Conservation (phyloP, 2,888 invertebrate species). For the Aporophyla lueneburgensis region DNA sequence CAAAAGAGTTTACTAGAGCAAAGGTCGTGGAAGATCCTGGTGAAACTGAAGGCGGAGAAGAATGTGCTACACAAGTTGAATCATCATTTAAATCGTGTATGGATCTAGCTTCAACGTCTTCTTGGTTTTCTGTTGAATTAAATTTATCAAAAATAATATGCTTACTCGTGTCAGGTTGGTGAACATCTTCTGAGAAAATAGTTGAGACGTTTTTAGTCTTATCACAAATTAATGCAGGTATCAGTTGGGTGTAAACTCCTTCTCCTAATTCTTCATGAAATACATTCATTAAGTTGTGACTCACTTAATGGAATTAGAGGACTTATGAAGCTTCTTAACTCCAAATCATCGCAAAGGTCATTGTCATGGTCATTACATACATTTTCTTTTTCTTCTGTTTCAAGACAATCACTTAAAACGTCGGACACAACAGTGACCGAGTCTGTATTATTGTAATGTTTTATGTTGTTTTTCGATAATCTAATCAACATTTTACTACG, state of each 20-base stretch:
- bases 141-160: no score
- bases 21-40: no score
- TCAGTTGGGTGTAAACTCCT: background rate
- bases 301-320: slow-evolving; percentile 3
- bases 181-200: no score
- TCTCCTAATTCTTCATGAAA: slow-evolving; percentile 20
- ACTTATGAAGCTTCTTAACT: slow-evolving; percentile 8
- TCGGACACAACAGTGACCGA: background rate
- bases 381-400: slow-evolving; percentile 12
- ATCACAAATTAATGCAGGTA: no score
- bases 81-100: no score
- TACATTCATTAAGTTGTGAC: slow-evolving; percentile 12
- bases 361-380: slow-evolving; percentile 4
- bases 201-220: no score
- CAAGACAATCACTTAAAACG: slow-evolving; percentile 11
- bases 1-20: no score
- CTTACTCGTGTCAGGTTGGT: no score
- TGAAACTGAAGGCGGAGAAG: background rate
- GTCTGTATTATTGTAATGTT: background rate
- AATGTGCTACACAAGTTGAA: slow-evolving; percentile 9
- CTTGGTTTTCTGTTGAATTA: no score
- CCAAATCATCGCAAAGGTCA: slow-evolving; percentile 1
- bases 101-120: no score
- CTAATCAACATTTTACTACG: no score
- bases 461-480: no score